Percentiles rank a stretch among this genome's conserved stretches.
phyloP scores from a whole-genome alignment of 2,113 vertebrate genomes.

The Pelodiscus sinensis region DNA sequence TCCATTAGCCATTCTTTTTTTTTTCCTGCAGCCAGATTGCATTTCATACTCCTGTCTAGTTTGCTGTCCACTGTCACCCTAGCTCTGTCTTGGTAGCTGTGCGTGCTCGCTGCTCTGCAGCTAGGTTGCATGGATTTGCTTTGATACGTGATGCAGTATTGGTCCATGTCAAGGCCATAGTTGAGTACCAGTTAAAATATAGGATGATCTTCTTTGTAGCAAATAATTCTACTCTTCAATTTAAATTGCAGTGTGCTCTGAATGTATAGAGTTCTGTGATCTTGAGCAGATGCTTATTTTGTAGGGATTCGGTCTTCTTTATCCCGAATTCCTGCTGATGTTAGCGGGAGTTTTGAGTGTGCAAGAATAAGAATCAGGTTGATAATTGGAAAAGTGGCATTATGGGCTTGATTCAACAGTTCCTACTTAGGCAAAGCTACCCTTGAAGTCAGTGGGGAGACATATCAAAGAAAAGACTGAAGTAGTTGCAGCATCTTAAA shows the following conservation, averaged over 20 bases:
- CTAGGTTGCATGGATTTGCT: constrained; percentile 7
- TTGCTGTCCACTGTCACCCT: neutral
- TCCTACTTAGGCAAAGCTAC: neutral
- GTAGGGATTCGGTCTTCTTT: rapidly evolving
- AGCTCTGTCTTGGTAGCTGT: neutral
- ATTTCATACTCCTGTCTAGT: neutral
- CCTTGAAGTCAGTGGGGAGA: rapidly evolving
- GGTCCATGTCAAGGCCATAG: constrained; percentile 48
- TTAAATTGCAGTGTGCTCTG: constrained; percentile 52
- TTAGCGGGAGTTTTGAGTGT: neutral
- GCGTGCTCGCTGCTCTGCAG: neutral
- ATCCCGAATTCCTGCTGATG: neutral
- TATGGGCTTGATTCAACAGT: rapidly evolving
- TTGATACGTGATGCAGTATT: constrained; percentile 56
- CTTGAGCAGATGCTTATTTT: constrained; percentile 39
- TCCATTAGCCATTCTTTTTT: neutral
- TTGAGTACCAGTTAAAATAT: constrained; percentile 70
- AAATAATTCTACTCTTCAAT: constrained; percentile 68
- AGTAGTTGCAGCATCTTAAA: neutral
- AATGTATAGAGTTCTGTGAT: constrained; percentile 13
- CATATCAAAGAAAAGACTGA: neutral
- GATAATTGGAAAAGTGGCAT: rapidly evolving
- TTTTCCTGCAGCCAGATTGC: neutral
- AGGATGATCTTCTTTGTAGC: constrained; percentile 62
- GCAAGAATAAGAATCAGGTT: neutral